Base-by-base conservation (phyloP, 2,888 invertebrate species). In the Beris morrisii region DNA sequence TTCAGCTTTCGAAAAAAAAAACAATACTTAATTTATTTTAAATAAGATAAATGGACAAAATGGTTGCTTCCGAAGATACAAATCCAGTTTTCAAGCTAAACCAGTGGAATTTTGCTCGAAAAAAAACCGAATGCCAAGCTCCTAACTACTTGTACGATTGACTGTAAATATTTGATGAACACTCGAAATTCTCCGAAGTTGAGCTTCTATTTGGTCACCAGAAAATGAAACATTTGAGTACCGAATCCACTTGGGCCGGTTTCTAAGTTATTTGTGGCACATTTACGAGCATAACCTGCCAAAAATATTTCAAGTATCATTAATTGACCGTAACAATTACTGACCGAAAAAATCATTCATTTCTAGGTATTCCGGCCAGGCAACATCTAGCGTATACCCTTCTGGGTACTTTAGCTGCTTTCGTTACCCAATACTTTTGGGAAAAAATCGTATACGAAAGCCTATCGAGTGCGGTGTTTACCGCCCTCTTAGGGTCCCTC, bases 311-410 rank as follows among this genome's bases (percentile, higher is more conserved):
- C 15, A 61, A 61, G 61, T 43, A 61, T 61, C 61, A 61, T 61
- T 61, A 61, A 61, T 61, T 61, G 61, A 61, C 61, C 43, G 61
- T 61, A 61, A 61, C 61, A 61, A 46, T 61, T 61, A 61, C 61
- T 52, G 61, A 38, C 50, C 46, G 61, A 50, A 61, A 53, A 61
- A 61, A 38, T 7, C 9, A 38, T 38, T 7, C 38, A 38, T 38
- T 38, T 38, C 38, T 38, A 38, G 38, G 38, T 9, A 38, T 5
- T 38, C 38, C 9, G 22, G 22, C 38, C 9, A 9, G 38, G 9
- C 38, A 38, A 38, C 38, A 38, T 38, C 38, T 38, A 38, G 38
- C 38, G 22, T 22, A 38, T 38, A 38, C 38, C 38, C 9, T 38
- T 38, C 38, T 38, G 38, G 38, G 38, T 38, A 38, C 38, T 38